phyloP scores from a whole-genome alignment of 1,140 invertebrate genomes.

The Lerema accius region DNA sequence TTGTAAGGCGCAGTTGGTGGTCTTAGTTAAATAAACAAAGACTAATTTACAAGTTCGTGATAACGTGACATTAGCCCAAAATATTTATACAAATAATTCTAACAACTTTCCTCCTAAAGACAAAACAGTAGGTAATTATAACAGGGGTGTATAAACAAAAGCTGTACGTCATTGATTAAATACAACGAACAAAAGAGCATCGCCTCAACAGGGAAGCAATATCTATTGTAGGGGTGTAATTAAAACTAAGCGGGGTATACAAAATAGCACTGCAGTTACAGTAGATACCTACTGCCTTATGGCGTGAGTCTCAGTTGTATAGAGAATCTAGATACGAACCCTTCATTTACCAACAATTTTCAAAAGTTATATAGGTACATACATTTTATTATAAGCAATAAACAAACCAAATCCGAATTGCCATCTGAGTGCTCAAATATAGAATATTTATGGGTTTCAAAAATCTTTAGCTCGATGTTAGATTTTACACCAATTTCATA shows the following conservation, averaged over 20 bases:
- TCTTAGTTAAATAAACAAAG: slow-evolving; percentile 26
- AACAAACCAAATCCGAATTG: too few species aligned
- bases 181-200: slow-evolving; percentile 33
- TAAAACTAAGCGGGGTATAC: slow-evolving; percentile 57
- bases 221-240: slow-evolving; percentile 58
- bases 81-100: slow-evolving; percentile 28
- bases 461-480: too few species aligned
- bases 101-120: neutral
- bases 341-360: too few species aligned
- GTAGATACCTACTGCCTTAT: too few species aligned
- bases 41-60: slow-evolving; percentile 22
- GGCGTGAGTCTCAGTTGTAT: too few species aligned
- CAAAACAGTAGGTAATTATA: slow-evolving; percentile 17
- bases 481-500: too few species aligned
- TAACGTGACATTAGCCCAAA: slow-evolving; percentile 15
- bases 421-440: too few species aligned
- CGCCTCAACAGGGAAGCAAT: slow-evolving; percentile 47
- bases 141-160: slow-evolving; percentile 18
- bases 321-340: too few species aligned
- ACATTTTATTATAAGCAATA: too few species aligned
- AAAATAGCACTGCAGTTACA: slow-evolving; percentile 14
- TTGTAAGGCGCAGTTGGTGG: slow-evolving; percentile 17
- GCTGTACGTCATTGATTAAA: slow-evolving; percentile 21
- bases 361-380: too few species aligned
- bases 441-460: too few species aligned